Conservation (phyloP, 2,888 invertebrate species). For the Pelosia muscerda region DNA sequence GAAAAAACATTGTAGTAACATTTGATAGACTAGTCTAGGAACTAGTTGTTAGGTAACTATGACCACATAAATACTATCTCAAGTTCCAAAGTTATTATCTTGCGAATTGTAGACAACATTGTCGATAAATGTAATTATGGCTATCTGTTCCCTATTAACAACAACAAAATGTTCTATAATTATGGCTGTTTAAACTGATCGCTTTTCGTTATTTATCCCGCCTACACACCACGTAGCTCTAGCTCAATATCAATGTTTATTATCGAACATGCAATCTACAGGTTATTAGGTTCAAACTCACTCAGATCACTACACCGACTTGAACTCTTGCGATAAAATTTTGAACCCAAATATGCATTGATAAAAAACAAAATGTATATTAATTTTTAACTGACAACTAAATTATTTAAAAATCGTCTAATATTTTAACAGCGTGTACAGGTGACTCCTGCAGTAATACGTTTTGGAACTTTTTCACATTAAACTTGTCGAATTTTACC, state of each 20-base stretch:
- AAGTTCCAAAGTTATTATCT: constrained; percentile 11
- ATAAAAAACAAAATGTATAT: too few species aligned
- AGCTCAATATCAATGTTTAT: constrained; percentile 36
- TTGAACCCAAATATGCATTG: too few species aligned
- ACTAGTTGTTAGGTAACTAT: background rate
- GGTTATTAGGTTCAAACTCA: background rate
- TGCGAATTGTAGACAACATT: constrained; percentile 10
- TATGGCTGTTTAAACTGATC: constrained; percentile 49
- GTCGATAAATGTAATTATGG: constrained; percentile 26
- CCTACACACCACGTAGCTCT: constrained; percentile 31
- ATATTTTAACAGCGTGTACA: too few species aligned
- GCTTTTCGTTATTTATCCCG: constrained; percentile 40
- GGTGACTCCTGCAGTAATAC: too few species aligned
- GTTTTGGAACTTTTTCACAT: too few species aligned
- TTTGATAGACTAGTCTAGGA: constrained; percentile 2
- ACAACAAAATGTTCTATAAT: constrained; percentile 53
- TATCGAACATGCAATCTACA: background rate
- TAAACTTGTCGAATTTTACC: too few species aligned
- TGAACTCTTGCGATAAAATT: too few species aligned
- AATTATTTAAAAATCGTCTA: too few species aligned
- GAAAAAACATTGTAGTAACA: too few species aligned
- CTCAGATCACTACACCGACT: too few species aligned
- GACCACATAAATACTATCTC: background rate
- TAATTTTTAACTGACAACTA: too few species aligned
- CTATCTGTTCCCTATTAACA: constrained; percentile 39